These are phyloP conservation scores for Palythoa grandiflora DNA, from an alignment of 92 coral and sea anemone species.

Conservation along the genomic window DNA sequence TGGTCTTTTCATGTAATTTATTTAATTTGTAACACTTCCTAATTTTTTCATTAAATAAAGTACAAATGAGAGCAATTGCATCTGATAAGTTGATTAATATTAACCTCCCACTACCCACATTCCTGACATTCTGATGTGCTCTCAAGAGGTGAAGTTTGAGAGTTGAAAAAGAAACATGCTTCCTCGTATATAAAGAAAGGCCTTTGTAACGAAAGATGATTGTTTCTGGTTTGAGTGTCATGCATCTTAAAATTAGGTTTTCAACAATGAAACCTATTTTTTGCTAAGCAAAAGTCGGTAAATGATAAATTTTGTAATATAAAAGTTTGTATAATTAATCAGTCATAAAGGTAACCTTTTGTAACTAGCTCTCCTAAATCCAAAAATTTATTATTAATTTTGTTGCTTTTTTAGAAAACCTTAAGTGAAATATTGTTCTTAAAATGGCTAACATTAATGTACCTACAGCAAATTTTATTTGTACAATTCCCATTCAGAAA, in stretches of 20 bases:
- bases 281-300: slow-evolving; percentile 11
- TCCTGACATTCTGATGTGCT: background rate
- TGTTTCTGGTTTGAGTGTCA: slow-evolving; percentile 14
- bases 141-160: slow-evolving; percentile 9
- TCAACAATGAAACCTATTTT: slow-evolving; percentile 12
- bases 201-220: slow-evolving; percentile 14
- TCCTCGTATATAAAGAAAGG: slow-evolving; percentile 10
- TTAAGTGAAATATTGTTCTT: slow-evolving; percentile 8
- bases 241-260: slow-evolving; percentile 9
- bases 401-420: slow-evolving; percentile 13
- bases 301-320: slow-evolving; percentile 10
- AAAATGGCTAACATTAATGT: slow-evolving; percentile 9
- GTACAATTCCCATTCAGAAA: slow-evolving; percentile 10
- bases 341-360: slow-evolving; percentile 10
- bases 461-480: slow-evolving; percentile 12
- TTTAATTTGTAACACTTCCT: slow-evolving; percentile 6
- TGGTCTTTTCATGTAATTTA: slow-evolving; percentile 12
- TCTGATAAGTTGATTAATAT: slow-evolving; percentile 4
- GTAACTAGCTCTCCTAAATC: slow-evolving; percentile 14
- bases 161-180: background rate
- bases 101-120: slow-evolving; percentile 10
- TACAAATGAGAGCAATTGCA: slow-evolving; percentile 7
- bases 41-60: slow-evolving; percentile 10
- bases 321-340: slow-evolving; percentile 11
- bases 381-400: slow-evolving; percentile 9